A percentile compares a stretch with the other conserved stretches of the same genome.
These are phyloP conservation scores for Diadema setosum DNA, from an alignment of 35 echinoderm and acorn worm species.

Conservation along the genomic window DNA sequence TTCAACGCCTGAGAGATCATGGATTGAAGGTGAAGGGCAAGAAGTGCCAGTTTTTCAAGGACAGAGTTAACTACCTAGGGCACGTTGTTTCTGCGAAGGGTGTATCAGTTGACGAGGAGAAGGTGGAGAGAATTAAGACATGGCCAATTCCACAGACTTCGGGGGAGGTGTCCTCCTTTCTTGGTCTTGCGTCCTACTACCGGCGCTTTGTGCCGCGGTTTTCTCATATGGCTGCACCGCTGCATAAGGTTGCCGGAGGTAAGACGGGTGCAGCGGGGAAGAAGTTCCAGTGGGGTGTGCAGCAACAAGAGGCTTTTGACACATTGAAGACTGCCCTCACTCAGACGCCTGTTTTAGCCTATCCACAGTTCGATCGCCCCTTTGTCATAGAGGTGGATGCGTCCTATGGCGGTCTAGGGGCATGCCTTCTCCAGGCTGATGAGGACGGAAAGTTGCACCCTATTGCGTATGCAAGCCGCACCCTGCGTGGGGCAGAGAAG, in stretches of 20 bases:
- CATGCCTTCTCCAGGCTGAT: neutral
- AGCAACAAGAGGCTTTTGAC: constrained; percentile 16
- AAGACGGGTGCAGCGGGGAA: too few relatives aligned
- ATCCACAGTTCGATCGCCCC: neutral
- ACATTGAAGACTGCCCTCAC: neutral
- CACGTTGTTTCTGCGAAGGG: constrained; percentile 21
- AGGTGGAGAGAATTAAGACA: neutral
- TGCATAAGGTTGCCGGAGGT: neutral
- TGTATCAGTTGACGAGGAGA: constrained; percentile 1
- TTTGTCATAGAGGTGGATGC: constrained; percentile 30
- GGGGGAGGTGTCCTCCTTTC: too few relatives aligned
- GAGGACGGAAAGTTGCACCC: neutral
- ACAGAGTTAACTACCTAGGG: constrained; percentile 4
- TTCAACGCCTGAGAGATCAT: neutral
- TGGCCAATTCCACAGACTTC: constrained; percentile 11
- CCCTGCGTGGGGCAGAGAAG: too few relatives aligned
- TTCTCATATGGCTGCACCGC: neutral
- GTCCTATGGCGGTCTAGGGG: neutral
- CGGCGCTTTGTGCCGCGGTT: constrained; percentile 15
- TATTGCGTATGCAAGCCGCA: constrained; percentile 23
- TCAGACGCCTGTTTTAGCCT: neutral
- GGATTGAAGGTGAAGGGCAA: constrained; percentile 39
- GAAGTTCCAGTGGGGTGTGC: neutral
- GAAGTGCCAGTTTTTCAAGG: constrained; percentile 11
- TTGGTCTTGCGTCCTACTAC: constrained; percentile 54